phyloP scores from a whole-genome alignment of 2,888 invertebrate genomes.

The Hetaerina titia region DNA sequence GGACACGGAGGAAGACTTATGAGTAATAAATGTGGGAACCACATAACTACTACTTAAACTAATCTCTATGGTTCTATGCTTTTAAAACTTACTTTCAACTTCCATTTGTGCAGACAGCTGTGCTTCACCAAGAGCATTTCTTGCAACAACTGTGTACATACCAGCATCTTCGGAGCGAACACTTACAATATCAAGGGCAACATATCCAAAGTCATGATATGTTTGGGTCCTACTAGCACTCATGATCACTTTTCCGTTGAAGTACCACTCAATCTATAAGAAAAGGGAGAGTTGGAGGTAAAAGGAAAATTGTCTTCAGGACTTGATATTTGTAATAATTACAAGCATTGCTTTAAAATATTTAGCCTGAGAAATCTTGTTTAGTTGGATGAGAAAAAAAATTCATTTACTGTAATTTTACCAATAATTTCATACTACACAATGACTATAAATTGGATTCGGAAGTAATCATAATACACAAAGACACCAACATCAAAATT shows the following conservation, averaged over 20 bases:
- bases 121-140: conserved; percentile 94
- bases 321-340: no score
- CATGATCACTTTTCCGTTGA: conserved; percentile 94
- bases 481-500: no score
- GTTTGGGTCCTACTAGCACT: conserved; percentile 95
- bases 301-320: no score
- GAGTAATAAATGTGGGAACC: no score
- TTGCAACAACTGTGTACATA: conserved; percentile 94
- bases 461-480: no score
- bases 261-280: conserved; percentile 93
- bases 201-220: conserved; percentile 97
- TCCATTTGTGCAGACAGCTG: conserved; percentile 90
- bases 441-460: no score
- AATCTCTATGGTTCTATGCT: neutral
- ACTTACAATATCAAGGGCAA: conserved; percentile 95
- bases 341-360: no score
- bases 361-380: no score
- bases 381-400: no score
- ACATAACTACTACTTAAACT: neutral
- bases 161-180: conserved; percentile 96
- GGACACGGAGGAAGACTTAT: no score
- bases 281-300: neutral
- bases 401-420: no score
- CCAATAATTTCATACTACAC: no score
- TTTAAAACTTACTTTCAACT: conserved; percentile 88